A percentile compares a stretch with the other conserved stretches of the same genome.
phyloP scores from a whole-genome alignment of 2,113 vertebrate genomes.

The Phyllostomus discolor region DNA sequence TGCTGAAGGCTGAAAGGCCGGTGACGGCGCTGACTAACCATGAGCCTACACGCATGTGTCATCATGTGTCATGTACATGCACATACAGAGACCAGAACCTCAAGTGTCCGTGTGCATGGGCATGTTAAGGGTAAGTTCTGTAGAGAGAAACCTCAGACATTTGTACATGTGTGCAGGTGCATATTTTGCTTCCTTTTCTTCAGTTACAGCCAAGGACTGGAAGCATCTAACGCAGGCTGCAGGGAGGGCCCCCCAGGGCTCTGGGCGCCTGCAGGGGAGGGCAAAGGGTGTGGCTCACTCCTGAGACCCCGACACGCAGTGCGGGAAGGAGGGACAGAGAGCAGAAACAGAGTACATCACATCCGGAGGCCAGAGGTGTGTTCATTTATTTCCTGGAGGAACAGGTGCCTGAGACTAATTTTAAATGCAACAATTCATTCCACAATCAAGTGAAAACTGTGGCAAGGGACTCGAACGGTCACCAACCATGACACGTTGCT shows the following conservation, averaged over 20 bases:
- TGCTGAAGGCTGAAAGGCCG: too few species aligned
- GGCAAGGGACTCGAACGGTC: not conserved
- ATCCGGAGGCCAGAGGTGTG: rapidly evolving
- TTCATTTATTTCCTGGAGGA: not conserved
- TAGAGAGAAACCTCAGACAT: not conserved
- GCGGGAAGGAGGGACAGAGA: not conserved
- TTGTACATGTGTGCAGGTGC: rapidly evolving
- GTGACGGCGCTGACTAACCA: too few species aligned
- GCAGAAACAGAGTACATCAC: too few species aligned
- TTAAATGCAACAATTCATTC: not conserved
- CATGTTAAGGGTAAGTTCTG: not conserved
- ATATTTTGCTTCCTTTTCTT: not conserved
- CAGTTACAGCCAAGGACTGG: not conserved
- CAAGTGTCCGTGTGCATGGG: rapidly evolving
- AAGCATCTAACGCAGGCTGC: not conserved
- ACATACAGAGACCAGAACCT: rapidly evolving
- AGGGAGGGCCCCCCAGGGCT: not conserved
- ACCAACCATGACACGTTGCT: not conserved
- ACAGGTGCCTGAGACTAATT: not conserved
- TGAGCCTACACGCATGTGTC: too few species aligned
- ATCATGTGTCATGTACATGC: not conserved
- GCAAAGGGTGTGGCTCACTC: too few species aligned
- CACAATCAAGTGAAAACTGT: not conserved
- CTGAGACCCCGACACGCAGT: not conserved
- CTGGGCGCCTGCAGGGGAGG: not conserved